These are phyloP conservation scores for Myotis lucifugus DNA, from an alignment of 2,113 vertebrate species.

Conservation along the genomic window DNA sequence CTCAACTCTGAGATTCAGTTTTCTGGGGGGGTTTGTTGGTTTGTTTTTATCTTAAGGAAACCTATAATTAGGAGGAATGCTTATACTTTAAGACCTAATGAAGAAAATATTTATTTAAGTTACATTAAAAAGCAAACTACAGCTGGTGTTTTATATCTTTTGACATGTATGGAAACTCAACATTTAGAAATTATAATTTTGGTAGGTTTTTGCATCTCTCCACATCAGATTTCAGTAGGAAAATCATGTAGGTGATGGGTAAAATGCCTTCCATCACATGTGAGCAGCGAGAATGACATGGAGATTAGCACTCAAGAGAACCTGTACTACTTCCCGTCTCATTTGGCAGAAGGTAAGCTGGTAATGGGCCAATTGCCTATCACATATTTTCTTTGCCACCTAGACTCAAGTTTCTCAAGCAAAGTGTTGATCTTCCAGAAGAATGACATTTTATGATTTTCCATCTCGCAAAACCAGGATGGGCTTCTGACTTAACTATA, in stretches of 20 bases:
- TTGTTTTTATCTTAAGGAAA: not conserved
- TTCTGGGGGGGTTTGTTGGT: not conserved
- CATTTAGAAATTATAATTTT: not conserved
- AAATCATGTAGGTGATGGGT: not conserved
- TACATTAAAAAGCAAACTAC: constrained; percentile 3
- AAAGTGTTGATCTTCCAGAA: not conserved
- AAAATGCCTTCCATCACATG: not conserved
- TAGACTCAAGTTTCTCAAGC: not conserved
- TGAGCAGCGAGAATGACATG: not conserved
- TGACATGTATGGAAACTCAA: not conserved
- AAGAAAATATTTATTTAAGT: constrained; percentile 42
- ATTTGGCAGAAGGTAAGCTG: not conserved
- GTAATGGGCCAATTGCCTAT: not conserved
- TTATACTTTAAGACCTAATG: not conserved
- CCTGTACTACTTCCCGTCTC: too few species aligned
- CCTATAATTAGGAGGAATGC: not conserved
- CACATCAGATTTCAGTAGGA: not conserved
- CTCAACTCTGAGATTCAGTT: not conserved
- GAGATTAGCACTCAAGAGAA: not conserved
- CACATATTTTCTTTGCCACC: not conserved
- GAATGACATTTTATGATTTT: not conserved
- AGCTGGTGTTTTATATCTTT: not conserved
- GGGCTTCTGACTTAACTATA: not conserved
- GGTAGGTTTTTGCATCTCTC: not conserved
- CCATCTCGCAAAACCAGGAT: not conserved